Conservation (phyloP, 2,113 vertebrate genomes). For the Asarcornis scutulata region DNA sequence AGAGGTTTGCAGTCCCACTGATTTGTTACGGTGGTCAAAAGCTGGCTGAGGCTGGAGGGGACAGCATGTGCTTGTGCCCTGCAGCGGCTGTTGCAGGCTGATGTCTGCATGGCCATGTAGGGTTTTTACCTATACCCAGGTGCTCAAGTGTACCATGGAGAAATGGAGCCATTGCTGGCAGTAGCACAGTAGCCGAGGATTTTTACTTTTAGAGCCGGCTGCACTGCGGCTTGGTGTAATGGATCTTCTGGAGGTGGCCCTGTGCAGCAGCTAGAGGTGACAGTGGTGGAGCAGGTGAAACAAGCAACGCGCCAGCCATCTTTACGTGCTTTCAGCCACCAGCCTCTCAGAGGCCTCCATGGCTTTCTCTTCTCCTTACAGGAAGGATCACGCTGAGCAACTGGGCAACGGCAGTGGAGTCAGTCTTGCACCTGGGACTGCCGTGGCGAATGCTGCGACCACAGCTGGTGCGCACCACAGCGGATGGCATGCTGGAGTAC, state of each 20-base stretch:
- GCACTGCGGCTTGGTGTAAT: neutral
- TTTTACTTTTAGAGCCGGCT: neutral
- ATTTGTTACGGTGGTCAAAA: neutral
- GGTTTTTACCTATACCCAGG: neutral
- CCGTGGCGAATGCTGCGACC: slow-evolving; percentile 90
- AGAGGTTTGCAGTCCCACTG: neutral
- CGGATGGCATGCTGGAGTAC: slow-evolving; percentile 65
- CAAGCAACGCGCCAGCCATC: neutral
- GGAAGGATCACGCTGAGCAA: slow-evolving; percentile 78
- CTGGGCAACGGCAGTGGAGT: slow-evolving; percentile 87
- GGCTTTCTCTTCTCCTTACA: neutral
- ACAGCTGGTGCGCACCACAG: slow-evolving; percentile 70
- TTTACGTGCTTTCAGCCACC: neutral
- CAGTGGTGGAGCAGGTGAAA: neutral
- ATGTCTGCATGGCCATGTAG: accelerated
- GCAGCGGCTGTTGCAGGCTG: neutral
- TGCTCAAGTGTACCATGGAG: neutral
- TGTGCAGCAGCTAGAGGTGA: neutral
- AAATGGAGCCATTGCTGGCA: neutral
- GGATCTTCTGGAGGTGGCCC: neutral
- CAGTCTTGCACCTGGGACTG: slow-evolving; percentile 82
- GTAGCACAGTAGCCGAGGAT: neutral
- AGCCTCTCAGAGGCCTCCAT: neutral
- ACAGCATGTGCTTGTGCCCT: neutral
- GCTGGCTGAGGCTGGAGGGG: neutral